A percentile compares a stretch with the other conserved stretches of the same genome.
Conservation (phyloP, 2,797 vertebrate species). For the Micromesistius poutassou region DNA sequence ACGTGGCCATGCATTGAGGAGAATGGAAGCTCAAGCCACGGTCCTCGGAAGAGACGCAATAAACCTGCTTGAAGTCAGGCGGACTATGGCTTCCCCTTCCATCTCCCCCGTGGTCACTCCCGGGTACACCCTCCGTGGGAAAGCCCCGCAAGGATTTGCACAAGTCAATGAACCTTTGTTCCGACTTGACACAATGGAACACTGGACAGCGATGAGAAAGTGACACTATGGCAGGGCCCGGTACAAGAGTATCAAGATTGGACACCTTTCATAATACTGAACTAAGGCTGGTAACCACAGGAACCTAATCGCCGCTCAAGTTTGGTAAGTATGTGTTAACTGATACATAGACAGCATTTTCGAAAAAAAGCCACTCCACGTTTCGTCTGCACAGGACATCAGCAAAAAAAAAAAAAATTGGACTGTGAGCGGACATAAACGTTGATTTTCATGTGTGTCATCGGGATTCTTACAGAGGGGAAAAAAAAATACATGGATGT, state of each 20-base stretch:
- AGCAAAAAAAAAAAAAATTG: neutral
- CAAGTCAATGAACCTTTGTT: neutral
- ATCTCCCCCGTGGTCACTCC: neutral
- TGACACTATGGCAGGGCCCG: neutral
- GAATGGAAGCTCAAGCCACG: neutral
- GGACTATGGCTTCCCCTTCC: neutral
- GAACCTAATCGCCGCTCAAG: neutral
- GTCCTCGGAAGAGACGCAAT: neutral
- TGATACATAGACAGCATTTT: neutral
- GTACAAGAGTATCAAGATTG: neutral
- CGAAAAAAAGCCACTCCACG: too few species aligned
- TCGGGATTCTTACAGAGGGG: neutral
- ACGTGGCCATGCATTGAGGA: neutral
- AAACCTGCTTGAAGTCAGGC: neutral
- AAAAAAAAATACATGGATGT: neutral
- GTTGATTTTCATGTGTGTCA: neutral
- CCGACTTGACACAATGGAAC: neutral
- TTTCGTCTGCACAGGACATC: neutral
- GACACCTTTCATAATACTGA: too few species aligned
- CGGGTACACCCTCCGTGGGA: neutral
- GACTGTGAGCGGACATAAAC: neutral
- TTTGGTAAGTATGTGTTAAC: neutral
- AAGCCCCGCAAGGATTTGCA: neutral
- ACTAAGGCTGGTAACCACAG: too few species aligned
- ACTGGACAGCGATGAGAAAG: neutral